Conservation (phyloP, 2,113 vertebrate genomes). For the Thymallus thymallus region DNA sequence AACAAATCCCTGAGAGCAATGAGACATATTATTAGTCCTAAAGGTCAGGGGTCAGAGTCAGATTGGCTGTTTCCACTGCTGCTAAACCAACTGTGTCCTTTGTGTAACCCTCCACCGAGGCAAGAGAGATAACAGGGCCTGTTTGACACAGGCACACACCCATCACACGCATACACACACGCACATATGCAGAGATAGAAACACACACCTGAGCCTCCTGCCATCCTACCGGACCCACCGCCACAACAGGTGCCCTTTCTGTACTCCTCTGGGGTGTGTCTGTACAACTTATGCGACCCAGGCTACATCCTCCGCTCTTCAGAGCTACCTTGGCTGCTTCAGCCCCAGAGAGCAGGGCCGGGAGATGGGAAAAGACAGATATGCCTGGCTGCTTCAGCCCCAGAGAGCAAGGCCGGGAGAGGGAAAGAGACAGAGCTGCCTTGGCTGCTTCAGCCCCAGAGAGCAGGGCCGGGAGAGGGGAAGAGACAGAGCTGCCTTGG, state of each 20-base stretch:
- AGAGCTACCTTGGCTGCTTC: background rate
- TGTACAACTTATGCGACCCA: constrained; percentile 37
- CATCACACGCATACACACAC: background rate
- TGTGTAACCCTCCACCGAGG: constrained; percentile 37
- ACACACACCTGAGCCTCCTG: constrained; percentile 4
- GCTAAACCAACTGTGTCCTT: constrained; percentile 46
- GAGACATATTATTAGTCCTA: constrained; percentile 32
- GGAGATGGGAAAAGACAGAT: constrained; percentile 1
- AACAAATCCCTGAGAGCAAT: constrained; percentile 33
- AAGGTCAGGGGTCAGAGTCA: constrained; percentile 55
- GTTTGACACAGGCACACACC: constrained; percentile 45
- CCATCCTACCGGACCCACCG: constrained; percentile 23
- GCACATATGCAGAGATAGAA: constrained; percentile 28
- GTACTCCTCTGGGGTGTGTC: constrained; percentile 56
- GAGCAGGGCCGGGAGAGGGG: background rate
- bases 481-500: no score
- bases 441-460: constrained; percentile 3
- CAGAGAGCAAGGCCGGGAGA: no score
- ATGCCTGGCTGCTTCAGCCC: no score
- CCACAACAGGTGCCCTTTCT: constrained; percentile 61
- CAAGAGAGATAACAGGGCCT: constrained; percentile 48
- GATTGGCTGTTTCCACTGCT: constrained; percentile 58
- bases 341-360: background rate
- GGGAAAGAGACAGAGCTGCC: background rate
- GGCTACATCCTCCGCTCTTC: constrained; percentile 6